phyloP scores from a whole-genome alignment of 2,797 vertebrate genomes.

The Coregonus sp. region DNA sequence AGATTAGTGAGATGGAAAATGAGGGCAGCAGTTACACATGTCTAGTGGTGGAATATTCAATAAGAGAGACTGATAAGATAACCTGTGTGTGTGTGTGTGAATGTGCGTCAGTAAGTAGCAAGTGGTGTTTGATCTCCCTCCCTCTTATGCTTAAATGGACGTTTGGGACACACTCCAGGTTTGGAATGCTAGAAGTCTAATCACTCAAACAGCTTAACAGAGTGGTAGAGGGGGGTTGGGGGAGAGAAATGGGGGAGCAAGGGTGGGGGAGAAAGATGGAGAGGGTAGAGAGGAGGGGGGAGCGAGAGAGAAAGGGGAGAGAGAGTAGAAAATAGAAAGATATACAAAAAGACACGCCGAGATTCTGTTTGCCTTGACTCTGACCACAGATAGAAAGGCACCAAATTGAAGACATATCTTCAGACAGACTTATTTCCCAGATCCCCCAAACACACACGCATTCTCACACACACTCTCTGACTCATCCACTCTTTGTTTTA shows the following conservation, averaged over 20 bases:
- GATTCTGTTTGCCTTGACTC: background rate
- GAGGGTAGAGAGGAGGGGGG: slow-evolving; percentile 5
- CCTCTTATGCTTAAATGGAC: slow-evolving; percentile 55
- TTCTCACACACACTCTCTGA: background rate
- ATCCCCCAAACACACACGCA: background rate
- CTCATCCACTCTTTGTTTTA: background rate
- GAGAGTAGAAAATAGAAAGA: slow-evolving; percentile 7
- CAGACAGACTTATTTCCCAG: background rate
- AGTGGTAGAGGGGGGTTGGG: background rate
- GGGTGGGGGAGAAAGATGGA: background rate
- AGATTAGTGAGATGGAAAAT: background rate
- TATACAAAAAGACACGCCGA: background rate
- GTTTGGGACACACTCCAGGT: slow-evolving; percentile 46
- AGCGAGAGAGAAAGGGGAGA: slow-evolving; percentile 35
- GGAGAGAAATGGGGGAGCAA: slow-evolving; percentile 3
- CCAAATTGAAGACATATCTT: background rate
- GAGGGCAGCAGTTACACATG: slow-evolving; percentile 7
- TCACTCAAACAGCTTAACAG: background rate
- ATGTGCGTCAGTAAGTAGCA: slow-evolving; percentile 47
- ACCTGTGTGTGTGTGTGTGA: slow-evolving; percentile 5
- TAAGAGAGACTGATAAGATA: slow-evolving; percentile 44
- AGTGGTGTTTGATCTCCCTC: slow-evolving; percentile 57
- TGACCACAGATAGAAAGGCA: background rate
- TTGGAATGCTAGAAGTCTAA: slow-evolving; percentile 26
- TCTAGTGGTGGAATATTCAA: slow-evolving; percentile 21